Base-by-base conservation (phyloP, 2,888 invertebrate species). In the Drosophila falleni region DNA sequence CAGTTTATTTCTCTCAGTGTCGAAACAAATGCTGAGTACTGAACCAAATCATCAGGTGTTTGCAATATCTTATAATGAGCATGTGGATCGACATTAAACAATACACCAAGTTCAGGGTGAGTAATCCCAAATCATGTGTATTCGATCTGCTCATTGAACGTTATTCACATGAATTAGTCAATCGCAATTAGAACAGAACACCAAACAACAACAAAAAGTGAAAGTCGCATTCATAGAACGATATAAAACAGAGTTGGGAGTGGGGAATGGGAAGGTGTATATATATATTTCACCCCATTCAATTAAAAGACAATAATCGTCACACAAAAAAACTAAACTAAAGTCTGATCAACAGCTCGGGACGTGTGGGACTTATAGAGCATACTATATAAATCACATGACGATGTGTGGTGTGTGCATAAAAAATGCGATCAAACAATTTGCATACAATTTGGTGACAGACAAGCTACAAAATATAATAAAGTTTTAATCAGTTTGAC, bases 361-460 rank as follows among this genome's bases (percentile, higher is more conserved):
- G 35, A 83, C 71, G 71, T 76, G 80, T 79, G 75, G 70, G 80
- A 54, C 19, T 67, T 54, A 0, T 53, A 15, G 61, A 59, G 66
- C 78, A 53, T 61, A n/a, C n/a, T n/a, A n/a, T n/a, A 84, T 89
- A 84, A 84, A 84, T 84, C 89, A 72, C 50, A 23, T 39, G 78
- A 37, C 56, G 11, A 33, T 35, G 50, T 50, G 35, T 46, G 62
- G 80, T 71, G 56, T 78, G 62, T 66, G 78, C 69, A 78, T 73
- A 64, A 78, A 71, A 74, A 80, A 78, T 83, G 79, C 71, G 81
- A 31, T 70, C 35, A 46, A 66, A 47, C 62, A 64, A 87, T 84
- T 89, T 84, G 89, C 87, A 89, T 85, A 72, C 82, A 79, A 72
- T 84, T 84, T 73, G 87, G 84, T 71, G 89, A 87, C 82, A 87